A percentile compares a stretch with the other conserved stretches of the same genome.
phyloP scores from a whole-genome alignment of 2,113 vertebrate species.

The Albula goreensis region DNA sequence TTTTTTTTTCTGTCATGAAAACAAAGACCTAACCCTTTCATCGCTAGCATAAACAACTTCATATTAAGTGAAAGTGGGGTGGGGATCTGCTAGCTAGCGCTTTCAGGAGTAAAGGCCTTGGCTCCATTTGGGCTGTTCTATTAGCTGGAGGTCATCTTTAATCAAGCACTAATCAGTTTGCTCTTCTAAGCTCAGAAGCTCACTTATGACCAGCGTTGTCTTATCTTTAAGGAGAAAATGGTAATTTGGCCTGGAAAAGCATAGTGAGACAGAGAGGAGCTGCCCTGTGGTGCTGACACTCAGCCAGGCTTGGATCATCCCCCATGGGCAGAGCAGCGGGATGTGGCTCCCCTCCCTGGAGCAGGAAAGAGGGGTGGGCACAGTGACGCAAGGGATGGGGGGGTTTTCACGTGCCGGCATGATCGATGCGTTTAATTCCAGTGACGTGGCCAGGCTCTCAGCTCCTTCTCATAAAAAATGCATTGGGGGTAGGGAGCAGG shows the following conservation, averaged over 20 bases:
- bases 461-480: slow-evolving; percentile 89
- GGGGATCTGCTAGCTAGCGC: neutral
- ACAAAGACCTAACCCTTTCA: too few relatives aligned
- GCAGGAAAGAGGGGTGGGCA: neutral
- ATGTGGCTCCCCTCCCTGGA: neutral
- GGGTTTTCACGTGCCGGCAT: slow-evolving; percentile 58
- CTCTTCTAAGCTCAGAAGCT: too few relatives aligned
- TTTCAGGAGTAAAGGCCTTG: neutral
- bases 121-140: too few relatives aligned
- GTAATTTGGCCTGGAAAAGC: neutral
- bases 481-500: slow-evolving; percentile 66
- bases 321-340: neutral
- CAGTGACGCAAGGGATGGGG: slow-evolving; percentile 23
- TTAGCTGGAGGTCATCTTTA: too few relatives aligned
- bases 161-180: too few relatives aligned
- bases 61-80: too few relatives aligned
- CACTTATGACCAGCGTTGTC: too few relatives aligned
- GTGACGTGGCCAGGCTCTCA: slow-evolving; percentile 71
- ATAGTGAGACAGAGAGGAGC: too few relatives aligned
- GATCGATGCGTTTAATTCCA: slow-evolving; percentile 93
- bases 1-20: too few relatives aligned
- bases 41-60: too few relatives aligned
- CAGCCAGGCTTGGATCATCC: neutral
- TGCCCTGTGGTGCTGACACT: neutral
- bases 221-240: neutral